These are phyloP conservation scores for Acridotheres tristis DNA, from an alignment of 2,797 vertebrate species.

Conservation along the genomic window DNA sequence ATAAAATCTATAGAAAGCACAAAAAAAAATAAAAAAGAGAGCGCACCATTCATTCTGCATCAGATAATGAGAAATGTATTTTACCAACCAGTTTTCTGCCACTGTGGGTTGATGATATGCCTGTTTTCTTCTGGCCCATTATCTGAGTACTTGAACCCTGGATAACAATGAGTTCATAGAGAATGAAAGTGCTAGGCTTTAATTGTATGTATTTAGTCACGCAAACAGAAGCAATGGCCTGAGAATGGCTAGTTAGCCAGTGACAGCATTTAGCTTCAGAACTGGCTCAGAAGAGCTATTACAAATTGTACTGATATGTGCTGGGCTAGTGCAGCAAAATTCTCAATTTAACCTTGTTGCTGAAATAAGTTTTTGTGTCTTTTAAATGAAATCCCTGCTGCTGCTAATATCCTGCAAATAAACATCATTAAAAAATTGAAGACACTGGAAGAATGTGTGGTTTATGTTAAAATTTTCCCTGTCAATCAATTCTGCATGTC, in stretches of 20 bases:
- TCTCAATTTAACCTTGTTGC: conserved; percentile 71
- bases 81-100: conserved; percentile 85
- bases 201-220: conserved; percentile 99
- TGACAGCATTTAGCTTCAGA: conserved; percentile 94
- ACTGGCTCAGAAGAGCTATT: conserved; percentile 90
- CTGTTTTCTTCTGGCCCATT: conserved; percentile 95
- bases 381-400: conserved; percentile 70
- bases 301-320: conserved; percentile 82
- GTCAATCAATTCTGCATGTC: conserved; percentile 95
- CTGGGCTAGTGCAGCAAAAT: conserved; percentile 72
- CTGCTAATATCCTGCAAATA: conserved; percentile 77
- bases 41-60: conserved; percentile 77
- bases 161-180: conserved; percentile 99
- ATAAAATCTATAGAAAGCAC: background rate
- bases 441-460: conserved; percentile 81
- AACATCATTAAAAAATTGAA: conserved; percentile 80
- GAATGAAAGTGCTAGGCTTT: conserved; percentile 97
- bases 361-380: conserved; percentile 68
- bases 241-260: conserved; percentile 97
- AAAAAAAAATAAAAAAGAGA: background rate
- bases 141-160: conserved; percentile 98
- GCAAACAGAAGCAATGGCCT: conserved; percentile 99
- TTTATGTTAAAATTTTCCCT: conserved; percentile 83
- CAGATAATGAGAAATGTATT: conserved; percentile 91
- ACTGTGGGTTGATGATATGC: conserved; percentile 81